phyloP scores from a whole-genome alignment of 1,140 invertebrate genomes.

The Coenobita brevimanus region DNA sequence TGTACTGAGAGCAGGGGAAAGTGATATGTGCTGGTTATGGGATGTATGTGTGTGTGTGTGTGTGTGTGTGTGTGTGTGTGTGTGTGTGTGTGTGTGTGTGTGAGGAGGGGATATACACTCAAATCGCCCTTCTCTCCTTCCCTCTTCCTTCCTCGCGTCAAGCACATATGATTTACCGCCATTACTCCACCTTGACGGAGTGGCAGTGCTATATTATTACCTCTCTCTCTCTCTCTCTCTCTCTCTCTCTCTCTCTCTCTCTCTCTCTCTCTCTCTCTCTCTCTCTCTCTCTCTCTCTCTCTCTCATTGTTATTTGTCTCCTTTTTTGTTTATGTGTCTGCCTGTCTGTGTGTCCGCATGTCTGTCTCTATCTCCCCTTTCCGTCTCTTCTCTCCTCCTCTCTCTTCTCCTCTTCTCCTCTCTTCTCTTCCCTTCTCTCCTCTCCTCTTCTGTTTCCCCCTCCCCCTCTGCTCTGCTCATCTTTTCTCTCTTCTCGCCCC shows the following conservation, averaged over 20 bases:
- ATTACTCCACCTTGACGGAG: too few relatives aligned
- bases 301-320: background rate
- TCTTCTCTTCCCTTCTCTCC: background rate
- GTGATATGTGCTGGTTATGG: too few relatives aligned
- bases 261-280: background rate
- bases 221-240: background rate
- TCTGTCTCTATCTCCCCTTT: background rate
- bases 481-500: background rate
- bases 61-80: background rate
- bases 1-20: too few relatives aligned
- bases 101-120: too few relatives aligned
- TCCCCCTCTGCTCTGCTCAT: background rate
- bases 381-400: background rate
- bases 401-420: background rate
- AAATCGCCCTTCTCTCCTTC: background rate
- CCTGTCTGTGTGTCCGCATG: too few relatives aligned
- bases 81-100: too few relatives aligned
- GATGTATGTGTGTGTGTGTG: background rate
- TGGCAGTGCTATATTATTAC: too few relatives aligned
- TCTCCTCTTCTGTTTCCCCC: background rate
- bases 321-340: background rate
- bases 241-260: background rate
- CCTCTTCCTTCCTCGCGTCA: slow-evolving; percentile 21
- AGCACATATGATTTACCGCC: background rate
- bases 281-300: background rate